Evolutionary conservation across 2,797 vertebrate species (phyloP), one percentile per base, ranked within the genome.

Genomic region (Melanotaenia trifasciata): DNA sequence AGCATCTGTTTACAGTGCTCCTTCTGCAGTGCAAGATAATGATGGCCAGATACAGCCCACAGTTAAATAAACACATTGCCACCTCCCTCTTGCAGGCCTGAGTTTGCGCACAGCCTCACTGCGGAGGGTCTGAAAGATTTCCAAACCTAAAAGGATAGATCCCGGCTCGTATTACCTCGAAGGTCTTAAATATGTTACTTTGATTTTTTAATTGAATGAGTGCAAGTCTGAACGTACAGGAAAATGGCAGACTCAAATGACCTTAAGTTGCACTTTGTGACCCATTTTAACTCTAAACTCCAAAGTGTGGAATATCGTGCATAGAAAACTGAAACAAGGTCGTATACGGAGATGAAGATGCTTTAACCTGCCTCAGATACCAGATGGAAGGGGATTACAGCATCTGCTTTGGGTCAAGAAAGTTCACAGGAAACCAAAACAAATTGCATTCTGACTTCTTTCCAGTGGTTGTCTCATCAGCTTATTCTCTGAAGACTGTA

Each of bases 21-120:
- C 86, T 88, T 91, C 89, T 91, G 85, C 91, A 89, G 78, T 76
- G 88, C 84, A 89, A 93, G 91, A 92, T 92, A 92, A 93, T 89
- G 90, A 90, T 73, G 87, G 84, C 85, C 90, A 91, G 90, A 92
- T 84, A 86, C 83, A 89, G 78, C 87, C 88, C 85, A 85, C 92
- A 90, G 89, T 93, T 88, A 92, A 92, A 93, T 92, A 93, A 93
- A 92, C 91, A 90, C 72, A 43, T 88, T 87, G 88, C 85, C 90
- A 91, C 90, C 87, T 91, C 87, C 84, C 84, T 81, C 54, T 77
- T 79, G 79, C 85, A 78, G 78, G 74, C 83, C 84, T 26, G 54
- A 64, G 64, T 86, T 72, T 76, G 66, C 14, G 47, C 78, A 71
- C 76, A 58, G 60, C 64, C 74, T 70, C 78, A 2, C 60, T 59